Evolutionary conservation across 2,888 invertebrate species (phyloP).

Genomic region (Lasioglossum calceatum): DNA sequence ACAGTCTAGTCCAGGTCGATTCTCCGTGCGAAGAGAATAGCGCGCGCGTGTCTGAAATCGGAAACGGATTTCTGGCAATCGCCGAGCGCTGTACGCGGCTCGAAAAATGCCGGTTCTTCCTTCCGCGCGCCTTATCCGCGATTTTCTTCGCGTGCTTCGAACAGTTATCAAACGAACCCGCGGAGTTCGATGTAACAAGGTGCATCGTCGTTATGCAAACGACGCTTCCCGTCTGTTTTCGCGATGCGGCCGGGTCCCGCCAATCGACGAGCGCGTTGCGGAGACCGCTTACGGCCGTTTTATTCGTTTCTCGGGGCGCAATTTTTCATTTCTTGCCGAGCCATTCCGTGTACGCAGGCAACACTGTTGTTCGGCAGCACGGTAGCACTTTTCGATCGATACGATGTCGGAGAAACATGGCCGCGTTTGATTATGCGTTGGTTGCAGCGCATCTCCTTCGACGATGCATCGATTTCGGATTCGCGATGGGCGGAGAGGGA

Average conservation of each 20-base stretch:
- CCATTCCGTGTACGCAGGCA: conserved; percentile 46
- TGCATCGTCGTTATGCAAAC: conserved; percentile 45
- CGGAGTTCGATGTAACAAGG: conserved; percentile 37
- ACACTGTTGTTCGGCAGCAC: conserved; percentile 30
- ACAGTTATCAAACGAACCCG: conserved; percentile 24
- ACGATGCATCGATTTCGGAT: conserved; percentile 3
- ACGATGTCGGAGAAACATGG: conserved; percentile 62
- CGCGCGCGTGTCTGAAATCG: conserved; percentile 3
- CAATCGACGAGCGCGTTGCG: conserved; percentile 17
- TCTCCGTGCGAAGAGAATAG: background rate
- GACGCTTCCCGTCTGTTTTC: conserved; percentile 17
- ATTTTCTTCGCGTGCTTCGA: conserved; percentile 49
- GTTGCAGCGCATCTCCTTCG: conserved; percentile 15
- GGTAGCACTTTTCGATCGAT: conserved; percentile 59
- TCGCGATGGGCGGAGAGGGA: background rate
- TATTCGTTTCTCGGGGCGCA: background rate
- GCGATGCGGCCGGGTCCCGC: conserved; percentile 18
- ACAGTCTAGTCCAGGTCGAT: too few species aligned
- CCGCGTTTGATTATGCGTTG: conserved; percentile 45
- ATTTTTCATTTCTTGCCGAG: background rate
- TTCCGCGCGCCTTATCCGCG: conserved; percentile 26
- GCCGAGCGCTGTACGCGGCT: background rate
- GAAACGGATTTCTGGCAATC: background rate
- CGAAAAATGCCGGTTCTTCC: conserved; percentile 14
- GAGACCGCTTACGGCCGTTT: background rate